These are phyloP conservation scores for Drosophila littoralis DNA, from an alignment of 1,140 invertebrate species.

Conservation along the genomic window DNA sequence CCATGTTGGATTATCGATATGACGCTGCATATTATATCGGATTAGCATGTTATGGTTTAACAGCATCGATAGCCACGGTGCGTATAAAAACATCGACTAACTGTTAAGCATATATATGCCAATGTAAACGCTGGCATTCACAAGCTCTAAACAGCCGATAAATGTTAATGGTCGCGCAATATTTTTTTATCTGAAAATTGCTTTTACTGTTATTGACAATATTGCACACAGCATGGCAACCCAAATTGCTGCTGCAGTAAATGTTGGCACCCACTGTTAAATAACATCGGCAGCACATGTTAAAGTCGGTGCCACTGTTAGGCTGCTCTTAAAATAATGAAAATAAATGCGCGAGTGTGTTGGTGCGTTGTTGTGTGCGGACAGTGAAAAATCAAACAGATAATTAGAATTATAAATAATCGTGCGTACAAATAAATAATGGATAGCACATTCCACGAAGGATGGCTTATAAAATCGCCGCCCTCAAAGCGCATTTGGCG, in stretches of 20 bases:
- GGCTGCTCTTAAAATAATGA: slow-evolving; percentile 6
- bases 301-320: slow-evolving; percentile 6
- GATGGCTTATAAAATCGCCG: slow-evolving; percentile 96
- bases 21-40: not conserved
- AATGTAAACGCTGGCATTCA: no score
- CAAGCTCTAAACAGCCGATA: not conserved
- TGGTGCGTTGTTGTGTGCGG: slow-evolving; percentile 39
- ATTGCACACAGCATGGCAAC: not conserved
- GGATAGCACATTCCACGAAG: slow-evolving; percentile 90
- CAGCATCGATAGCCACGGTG: not conserved
- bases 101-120: not conserved
- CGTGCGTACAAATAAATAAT: slow-evolving; percentile 46
- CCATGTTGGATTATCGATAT: slow-evolving; percentile 11
- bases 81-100: not conserved
- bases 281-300: not conserved
- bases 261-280: not conserved
- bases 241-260: not conserved
- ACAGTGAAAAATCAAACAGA: slow-evolving; percentile 32
- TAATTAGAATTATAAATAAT: slow-evolving; percentile 21
- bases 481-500: slow-evolving; percentile 94
- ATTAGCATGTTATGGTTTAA: not conserved
- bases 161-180: not conserved
- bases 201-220: not conserved
- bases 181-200: no score
- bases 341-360: slow-evolving; percentile 27